Evolutionary conservation across 2,113 vertebrate genomes (phyloP).

Genomic region (Glaucomys volans): DNA sequence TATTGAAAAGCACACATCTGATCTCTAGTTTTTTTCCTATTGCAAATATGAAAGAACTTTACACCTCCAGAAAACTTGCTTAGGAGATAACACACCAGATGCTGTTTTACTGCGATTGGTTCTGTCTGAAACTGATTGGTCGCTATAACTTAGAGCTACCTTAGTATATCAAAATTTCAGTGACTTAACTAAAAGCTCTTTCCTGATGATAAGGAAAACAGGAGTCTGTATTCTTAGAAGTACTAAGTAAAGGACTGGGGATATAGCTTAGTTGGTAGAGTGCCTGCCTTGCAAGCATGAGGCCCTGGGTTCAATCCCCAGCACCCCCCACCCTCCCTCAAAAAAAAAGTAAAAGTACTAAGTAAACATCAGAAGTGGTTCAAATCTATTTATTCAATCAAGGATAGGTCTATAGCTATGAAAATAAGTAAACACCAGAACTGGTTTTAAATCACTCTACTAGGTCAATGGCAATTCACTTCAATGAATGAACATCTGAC

Average conservation of each 20-base stretch:
- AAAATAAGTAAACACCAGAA: not conserved
- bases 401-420: not conserved
- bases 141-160: not conserved
- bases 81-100: not conserved
- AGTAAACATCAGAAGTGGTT: not conserved
- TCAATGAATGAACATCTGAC: not conserved
- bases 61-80: not conserved
- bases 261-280: no score
- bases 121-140: not conserved
- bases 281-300: no score
- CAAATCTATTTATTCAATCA: not conserved
- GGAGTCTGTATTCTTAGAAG: not conserved
- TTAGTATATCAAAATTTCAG: not conserved
- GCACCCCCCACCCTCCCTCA: no score
- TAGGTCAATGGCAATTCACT: not conserved
- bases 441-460: not conserved
- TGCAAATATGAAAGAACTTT: not conserved
- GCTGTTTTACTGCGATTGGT: not conserved
- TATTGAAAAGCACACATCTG: not conserved
- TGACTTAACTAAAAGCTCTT: not conserved
- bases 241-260: not conserved
- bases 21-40: not conserved
- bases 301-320: no score
- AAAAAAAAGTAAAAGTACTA: slow-evolving; percentile 1
- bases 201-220: not conserved